Base-by-base conservation (phyloP, 1,140 invertebrate species). In the Solen grandis region DNA sequence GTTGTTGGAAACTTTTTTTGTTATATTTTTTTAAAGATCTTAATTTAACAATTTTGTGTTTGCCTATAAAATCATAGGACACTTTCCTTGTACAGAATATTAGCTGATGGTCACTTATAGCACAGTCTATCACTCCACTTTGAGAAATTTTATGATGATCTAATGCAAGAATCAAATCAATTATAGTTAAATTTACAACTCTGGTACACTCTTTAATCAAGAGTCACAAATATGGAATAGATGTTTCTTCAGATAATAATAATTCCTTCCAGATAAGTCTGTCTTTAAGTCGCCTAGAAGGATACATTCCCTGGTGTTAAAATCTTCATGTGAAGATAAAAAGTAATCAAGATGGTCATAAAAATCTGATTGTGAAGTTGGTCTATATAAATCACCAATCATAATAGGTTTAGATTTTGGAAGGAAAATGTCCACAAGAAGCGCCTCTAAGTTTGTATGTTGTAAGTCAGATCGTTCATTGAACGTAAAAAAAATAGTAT, bases 351-450 rank as follows among this genome's bases (percentile, higher is more conserved):
- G n/a, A n/a, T n/a, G n/a, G n/a, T n/a, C n/a, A 62, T 74, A 74
- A 74, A 62, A 62, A 22, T 46, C 63, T 19, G n/a, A 22, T 35
- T 74, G 59, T 46, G n/a, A 46, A 29, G 72, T 55, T 22, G 55
- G 55, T 62, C 72, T 60, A 46, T 74, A 74, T 13, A 74, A n/a
- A 22, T 19, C 52, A 55, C 70, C 70, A 59, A 19, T 59, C 29
- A 59, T 14, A 38, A 73, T 59, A 36, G 72, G 72, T 74, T 74
- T 74, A n/a, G 72, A 27, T 63, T 74, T 74, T 14, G 72, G 72
- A 33, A 62, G 52, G 8, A 74, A 31, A 16, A n/a, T n/a, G 60
- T 74, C 72, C 38, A 60, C 16, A 35, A 35, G 46, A 16, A 38
- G 59, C 27, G 70, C 70, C 41, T 73, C 70, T 10, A 73, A 57